phyloP scores from a whole-genome alignment of 2,113 vertebrate genomes.

The Marmota flaviventris region DNA sequence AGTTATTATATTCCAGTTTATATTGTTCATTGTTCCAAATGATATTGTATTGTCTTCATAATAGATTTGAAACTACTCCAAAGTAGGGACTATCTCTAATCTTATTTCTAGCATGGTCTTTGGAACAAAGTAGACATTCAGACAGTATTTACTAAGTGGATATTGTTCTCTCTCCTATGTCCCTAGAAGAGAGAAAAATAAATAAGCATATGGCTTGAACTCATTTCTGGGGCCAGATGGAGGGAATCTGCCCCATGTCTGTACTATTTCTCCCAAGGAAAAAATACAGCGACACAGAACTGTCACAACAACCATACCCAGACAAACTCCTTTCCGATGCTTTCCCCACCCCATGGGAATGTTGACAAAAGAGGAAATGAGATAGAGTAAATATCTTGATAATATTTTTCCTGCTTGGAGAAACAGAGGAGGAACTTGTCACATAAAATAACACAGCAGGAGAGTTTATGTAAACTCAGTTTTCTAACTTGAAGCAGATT shows the following conservation, averaged over 20 bases:
- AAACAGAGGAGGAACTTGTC: neutral
- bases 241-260: neutral
- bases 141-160: neutral
- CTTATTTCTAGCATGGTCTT: neutral
- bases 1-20: neutral
- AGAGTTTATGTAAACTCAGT: neutral
- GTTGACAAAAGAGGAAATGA: slow-evolving; percentile 40
- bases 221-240: neutral
- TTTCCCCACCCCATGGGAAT: neutral
- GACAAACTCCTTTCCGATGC: neutral
- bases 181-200: neutral
- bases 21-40: neutral
- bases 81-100: neutral
- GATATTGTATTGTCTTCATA: neutral
- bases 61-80: neutral
- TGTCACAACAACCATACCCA: neutral
- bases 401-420: slow-evolving; percentile 1
- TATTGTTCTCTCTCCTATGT: neutral
- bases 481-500: neutral
- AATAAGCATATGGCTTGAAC: neutral
- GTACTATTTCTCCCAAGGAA: neutral
- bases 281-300: neutral
- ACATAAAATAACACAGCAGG: neutral
- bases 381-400: neutral
- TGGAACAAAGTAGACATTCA: neutral